Percentiles rank a stretch among this genome's conserved stretches.
Evolutionary conservation across 2,797 vertebrate genomes (phyloP).

Genomic region (Cynodonichthys magdalenae): DNA sequence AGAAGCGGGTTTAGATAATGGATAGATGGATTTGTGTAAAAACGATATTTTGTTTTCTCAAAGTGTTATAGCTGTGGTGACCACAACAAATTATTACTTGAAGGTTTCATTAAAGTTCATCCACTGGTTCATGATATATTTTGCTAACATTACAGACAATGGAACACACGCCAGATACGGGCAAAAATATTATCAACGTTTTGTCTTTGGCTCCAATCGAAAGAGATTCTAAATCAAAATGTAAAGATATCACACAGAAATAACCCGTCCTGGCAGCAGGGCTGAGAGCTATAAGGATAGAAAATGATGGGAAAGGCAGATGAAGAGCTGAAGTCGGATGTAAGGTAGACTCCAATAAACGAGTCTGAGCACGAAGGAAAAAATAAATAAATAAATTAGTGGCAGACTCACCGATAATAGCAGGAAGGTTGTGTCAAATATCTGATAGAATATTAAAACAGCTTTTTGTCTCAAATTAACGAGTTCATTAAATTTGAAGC

Average conservation of each 20-base stretch:
- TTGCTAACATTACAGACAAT: too few relatives aligned
- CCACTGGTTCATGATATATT: too few relatives aligned
- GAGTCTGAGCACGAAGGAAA: conserved; percentile 54
- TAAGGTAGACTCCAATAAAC: conserved; percentile 56
- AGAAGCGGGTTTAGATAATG: too few relatives aligned
- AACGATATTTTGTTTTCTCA: too few relatives aligned
- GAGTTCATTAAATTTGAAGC: conserved; percentile 65
- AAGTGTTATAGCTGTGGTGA: too few relatives aligned
- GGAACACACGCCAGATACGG: too few relatives aligned
- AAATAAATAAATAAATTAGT: conserved; percentile 16
- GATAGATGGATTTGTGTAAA: too few relatives aligned
- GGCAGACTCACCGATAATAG: conserved; percentile 43
- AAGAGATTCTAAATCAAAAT: conserved; percentile 17
- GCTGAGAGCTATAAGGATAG: conserved; percentile 32
- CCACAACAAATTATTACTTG: too few relatives aligned
- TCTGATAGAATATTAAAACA: conserved; percentile 69
- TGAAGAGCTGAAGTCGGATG: conserved; percentile 60
- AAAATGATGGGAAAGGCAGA: conserved; percentile 46
- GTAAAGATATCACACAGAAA: conserved; percentile 13
- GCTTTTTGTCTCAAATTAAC: conserved; percentile 63
- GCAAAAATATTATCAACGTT: too few relatives aligned
- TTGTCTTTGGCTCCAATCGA: too few relatives aligned
- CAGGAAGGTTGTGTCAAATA: conserved; percentile 65
- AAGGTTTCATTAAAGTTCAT: too few relatives aligned
- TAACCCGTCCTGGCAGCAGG: not conserved